Evolutionary conservation across 2,888 invertebrate species (phyloP).

Genomic region (Athrips mouffetella): DNA sequence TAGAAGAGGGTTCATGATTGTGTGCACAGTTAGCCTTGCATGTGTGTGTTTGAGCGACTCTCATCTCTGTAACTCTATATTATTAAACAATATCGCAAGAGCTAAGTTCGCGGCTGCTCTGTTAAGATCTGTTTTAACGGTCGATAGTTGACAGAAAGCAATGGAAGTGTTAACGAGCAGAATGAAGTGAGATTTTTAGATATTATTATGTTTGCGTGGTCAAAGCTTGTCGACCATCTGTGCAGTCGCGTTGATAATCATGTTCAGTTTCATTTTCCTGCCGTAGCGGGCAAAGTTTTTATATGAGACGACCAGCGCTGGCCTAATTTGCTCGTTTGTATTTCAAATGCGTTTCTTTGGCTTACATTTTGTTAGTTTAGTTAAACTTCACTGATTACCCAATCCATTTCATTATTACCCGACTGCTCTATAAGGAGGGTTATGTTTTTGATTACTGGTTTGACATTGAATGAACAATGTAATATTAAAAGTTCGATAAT

Average conservation of each 20-base stretch:
- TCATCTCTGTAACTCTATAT: conserved; percentile 19
- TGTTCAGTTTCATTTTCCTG: conserved; percentile 60
- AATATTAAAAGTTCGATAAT: no score
- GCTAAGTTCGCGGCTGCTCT: conserved; percentile 15
- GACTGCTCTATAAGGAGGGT: no score
- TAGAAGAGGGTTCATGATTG: conserved; percentile 31
- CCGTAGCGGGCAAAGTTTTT: conserved; percentile 35
- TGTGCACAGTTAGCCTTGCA: conserved; percentile 30
- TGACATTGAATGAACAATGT: no score
- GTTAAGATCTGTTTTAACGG: background rate
- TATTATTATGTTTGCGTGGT: conserved; percentile 26
- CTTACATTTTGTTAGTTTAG: background rate
- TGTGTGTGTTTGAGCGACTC: conserved; percentile 29
- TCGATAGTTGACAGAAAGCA: conserved; percentile 25
- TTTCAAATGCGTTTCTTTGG: background rate
- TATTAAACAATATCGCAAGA: conserved; percentile 4
- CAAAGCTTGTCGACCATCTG: conserved; percentile 49
- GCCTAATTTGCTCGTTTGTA: conserved; percentile 2
- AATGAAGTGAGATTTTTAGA: background rate
- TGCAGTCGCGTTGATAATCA: conserved; percentile 58
- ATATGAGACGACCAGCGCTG: conserved; percentile 40
- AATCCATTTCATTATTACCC: no score
- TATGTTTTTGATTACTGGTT: no score
- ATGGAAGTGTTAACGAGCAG: no score
- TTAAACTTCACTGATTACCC: no score